These are phyloP conservation scores for Heliconius ismenius DNA, from an alignment of 2,888 invertebrate species.

Conservation along the genomic window DNA sequence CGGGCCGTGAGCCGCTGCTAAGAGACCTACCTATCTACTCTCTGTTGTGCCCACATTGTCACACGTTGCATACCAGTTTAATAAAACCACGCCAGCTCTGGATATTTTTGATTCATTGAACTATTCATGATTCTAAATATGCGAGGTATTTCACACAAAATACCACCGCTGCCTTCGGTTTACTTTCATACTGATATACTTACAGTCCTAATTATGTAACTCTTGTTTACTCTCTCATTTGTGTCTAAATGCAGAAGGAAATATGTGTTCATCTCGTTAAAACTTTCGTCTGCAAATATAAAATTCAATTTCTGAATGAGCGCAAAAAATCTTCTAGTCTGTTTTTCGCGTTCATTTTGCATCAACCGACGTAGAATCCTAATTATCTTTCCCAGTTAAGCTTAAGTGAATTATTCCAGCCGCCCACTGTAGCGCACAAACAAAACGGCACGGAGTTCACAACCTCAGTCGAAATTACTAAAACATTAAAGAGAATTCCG, in stretches of 20 bases:
- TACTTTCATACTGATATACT: conserved; percentile 40
- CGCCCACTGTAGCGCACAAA: conserved; percentile 79
- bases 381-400: conserved; percentile 82
- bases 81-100: conserved; percentile 57
- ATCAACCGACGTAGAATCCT: conserved; percentile 81
- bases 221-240: conserved; percentile 62
- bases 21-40: conserved; percentile 68
- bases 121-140: conserved; percentile 45
- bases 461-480: conserved; percentile 81
- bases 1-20: conserved; percentile 72
- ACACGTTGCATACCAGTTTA: conserved; percentile 65
- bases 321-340: conserved; percentile 77
- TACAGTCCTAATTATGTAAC: conserved; percentile 60
- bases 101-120: conserved; percentile 52
- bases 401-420: conserved; percentile 81
- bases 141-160: conserved; percentile 1
- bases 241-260: conserved; percentile 66
- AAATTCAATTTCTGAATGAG: conserved; percentile 81
- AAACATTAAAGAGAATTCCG: conserved; percentile 79
- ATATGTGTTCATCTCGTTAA: conserved; percentile 73
- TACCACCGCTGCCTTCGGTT: background rate
- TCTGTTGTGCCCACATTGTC: conserved; percentile 62
- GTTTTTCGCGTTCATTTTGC: conserved; percentile 81
- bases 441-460: conserved; percentile 78
- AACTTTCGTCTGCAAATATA: conserved; percentile 78